Conservation (phyloP, 2,888 invertebrate species). For the Pseudococcus longispinus region DNA sequence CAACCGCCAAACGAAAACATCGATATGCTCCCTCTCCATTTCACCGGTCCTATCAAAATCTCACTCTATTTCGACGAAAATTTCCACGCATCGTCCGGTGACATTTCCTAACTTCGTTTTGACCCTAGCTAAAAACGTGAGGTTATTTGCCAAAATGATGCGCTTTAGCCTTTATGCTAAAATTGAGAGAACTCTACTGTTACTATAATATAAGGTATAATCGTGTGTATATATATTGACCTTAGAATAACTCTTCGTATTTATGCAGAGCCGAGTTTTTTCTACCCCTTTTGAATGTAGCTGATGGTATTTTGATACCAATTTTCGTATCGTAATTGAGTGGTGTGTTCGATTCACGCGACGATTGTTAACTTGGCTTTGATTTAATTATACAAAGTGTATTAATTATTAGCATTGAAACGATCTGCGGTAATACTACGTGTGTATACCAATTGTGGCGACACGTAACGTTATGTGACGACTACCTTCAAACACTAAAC, state of each 20-base stretch:
- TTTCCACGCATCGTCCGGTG: slow-evolving; percentile 4
- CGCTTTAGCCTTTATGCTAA: not conserved
- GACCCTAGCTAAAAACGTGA: not conserved
- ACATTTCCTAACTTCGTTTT: not conserved
- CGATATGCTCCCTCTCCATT: not conserved
- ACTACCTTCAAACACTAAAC: too few relatives aligned
- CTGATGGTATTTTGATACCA: too few relatives aligned
- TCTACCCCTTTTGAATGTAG: too few relatives aligned
- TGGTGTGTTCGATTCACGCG: too few relatives aligned
- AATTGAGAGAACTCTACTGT: slow-evolving; percentile 4
- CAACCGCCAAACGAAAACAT: not conserved
- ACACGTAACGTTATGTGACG: too few relatives aligned
- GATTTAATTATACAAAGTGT: too few relatives aligned
- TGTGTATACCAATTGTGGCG: too few relatives aligned
- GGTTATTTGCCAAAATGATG: not conserved
- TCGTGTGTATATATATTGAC: not conserved
- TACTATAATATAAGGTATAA: not conserved
- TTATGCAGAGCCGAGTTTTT: too few relatives aligned
- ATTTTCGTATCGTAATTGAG: too few relatives aligned
- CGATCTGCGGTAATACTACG: too few relatives aligned
- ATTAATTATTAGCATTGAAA: too few relatives aligned
- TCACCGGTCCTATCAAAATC: not conserved
- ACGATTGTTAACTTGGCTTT: too few relatives aligned
- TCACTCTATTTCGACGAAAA: not conserved
- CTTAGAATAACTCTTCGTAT: not conserved